Base-by-base conservation (phyloP, 2,888 invertebrate species). In the Busseola fusca region DNA sequence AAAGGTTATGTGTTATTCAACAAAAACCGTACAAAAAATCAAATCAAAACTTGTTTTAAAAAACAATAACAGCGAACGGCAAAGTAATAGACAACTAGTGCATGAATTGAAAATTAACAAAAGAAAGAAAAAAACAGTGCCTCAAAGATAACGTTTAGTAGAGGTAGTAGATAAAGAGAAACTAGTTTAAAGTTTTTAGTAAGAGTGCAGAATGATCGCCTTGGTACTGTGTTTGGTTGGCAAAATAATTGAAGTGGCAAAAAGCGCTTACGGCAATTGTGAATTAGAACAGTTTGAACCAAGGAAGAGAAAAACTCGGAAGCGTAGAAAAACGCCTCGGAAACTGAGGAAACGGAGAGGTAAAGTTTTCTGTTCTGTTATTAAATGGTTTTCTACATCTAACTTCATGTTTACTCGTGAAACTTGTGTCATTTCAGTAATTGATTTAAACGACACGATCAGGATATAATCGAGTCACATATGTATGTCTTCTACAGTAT, bases 161-260 rank as follows among this genome's bases (percentile, higher is more conserved):
- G 50, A 70, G 54, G 72, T 71, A 60, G 12, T 64, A 82, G 80
- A 81, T 83, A 84, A 66, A 74, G 84, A 87, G 82, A 83, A 86
- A 78, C 67, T 63, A 66, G 78, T 76, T 54, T 72, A 58, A 72
- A 76, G 75, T 69, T 69, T 74, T 64, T 76, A 80, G 74, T 77
- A 74, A 84, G 70, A 69, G 74, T 81, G 74, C 27, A 87, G 88
- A 84, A 95, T 95, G 95, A 94, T 95, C 69, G 94, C 87, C 37
- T 81, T 93, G 73, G 89, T 94, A 86, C 86, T 93, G 88, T 94
- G 88, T 82, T 86, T 94, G 68, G 82, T 93, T 73, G 88, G 90
- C 5, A 92, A 91, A 87, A 83, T 95, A 73, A 87, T 93, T 75
- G 90, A 93, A 76, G 78, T 92, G 58, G 86, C 88, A 62, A 90